Percentiles rank a stretch among this genome's conserved stretches.
These are phyloP conservation scores for Synaphobranchus kaupii DNA, from an alignment of 2,797 vertebrate genomes.

Conservation along the genomic window DNA sequence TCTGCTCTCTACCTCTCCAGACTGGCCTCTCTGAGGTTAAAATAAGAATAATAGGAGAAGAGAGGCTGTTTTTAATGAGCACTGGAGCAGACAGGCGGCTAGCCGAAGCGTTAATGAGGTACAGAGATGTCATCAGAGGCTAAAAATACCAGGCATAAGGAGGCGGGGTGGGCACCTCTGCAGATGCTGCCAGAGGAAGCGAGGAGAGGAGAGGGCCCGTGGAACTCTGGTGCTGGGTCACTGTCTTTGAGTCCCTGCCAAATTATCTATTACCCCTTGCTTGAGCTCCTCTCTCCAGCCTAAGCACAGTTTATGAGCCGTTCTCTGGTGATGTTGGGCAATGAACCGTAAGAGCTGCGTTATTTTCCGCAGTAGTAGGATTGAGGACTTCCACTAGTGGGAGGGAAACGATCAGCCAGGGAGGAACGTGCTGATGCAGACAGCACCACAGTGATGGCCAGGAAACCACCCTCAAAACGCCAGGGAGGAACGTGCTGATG, in stretches of 20 bases:
- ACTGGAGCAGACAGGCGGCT: not conserved
- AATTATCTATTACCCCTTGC: not conserved
- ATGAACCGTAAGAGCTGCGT: not conserved
- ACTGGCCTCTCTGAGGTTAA: constrained; percentile 15
- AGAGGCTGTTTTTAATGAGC: constrained; percentile 13
- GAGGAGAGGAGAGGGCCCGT: not conserved
- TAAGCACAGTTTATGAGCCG: not conserved
- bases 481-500: not conserved
- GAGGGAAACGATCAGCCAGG: not conserved
- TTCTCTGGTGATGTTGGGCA: not conserved
- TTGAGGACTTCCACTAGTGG: not conserved
- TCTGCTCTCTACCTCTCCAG: not conserved
- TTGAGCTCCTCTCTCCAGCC: not conserved
- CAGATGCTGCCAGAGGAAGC: not conserved
- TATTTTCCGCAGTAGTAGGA: not conserved
- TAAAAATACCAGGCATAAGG: not conserved
- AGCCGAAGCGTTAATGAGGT: constrained; percentile 8
- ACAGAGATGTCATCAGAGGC: not conserved
- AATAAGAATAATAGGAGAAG: not conserved
- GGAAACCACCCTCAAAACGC: not conserved
- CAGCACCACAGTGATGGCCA: not conserved
- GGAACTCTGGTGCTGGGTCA: not conserved
- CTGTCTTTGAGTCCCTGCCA: not conserved
- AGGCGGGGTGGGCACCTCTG: not conserved
- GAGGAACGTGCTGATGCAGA: not conserved